Evolutionary conservation across 2,888 invertebrate species (phyloP).

Genomic region (Pachydiplax longipennis): DNA sequence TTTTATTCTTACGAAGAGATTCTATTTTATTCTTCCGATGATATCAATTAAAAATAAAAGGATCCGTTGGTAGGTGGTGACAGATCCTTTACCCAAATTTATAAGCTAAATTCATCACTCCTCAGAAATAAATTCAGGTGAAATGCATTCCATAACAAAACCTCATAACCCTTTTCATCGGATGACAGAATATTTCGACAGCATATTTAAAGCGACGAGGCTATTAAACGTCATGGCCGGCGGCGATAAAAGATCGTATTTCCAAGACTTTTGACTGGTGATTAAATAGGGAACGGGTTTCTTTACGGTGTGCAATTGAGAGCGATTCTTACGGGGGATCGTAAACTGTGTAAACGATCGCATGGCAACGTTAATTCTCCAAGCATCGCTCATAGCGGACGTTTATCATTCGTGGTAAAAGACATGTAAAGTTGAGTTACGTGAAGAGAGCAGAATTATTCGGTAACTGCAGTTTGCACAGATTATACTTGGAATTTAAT

Average conservation of each 20-base stretch:
- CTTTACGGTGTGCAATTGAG: neutral
- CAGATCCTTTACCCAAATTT: neutral
- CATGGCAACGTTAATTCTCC: neutral
- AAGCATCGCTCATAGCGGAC: neutral
- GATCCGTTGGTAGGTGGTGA: neutral
- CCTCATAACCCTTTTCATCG: neutral
- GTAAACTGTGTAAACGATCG: neutral
- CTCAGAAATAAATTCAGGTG: neutral
- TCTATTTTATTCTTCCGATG: neutral
- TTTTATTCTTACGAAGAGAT: neutral
- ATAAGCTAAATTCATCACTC: neutral
- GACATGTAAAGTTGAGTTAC: neutral
- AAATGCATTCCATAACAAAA: neutral
- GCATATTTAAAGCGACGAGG: neutral
- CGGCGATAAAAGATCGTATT: neutral
- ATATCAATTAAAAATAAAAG: neutral
- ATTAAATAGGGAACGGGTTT: neutral
- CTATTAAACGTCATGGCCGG: neutral
- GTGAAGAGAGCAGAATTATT: neutral
- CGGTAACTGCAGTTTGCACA: neutral
- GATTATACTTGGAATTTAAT: too few species aligned
- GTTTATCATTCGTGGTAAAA: neutral
- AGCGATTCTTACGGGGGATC: neutral
- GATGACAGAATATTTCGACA: neutral
- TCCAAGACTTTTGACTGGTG: neutral